Conservation (phyloP, 2,797 vertebrate species). For the Heterohyrax brucei region DNA sequence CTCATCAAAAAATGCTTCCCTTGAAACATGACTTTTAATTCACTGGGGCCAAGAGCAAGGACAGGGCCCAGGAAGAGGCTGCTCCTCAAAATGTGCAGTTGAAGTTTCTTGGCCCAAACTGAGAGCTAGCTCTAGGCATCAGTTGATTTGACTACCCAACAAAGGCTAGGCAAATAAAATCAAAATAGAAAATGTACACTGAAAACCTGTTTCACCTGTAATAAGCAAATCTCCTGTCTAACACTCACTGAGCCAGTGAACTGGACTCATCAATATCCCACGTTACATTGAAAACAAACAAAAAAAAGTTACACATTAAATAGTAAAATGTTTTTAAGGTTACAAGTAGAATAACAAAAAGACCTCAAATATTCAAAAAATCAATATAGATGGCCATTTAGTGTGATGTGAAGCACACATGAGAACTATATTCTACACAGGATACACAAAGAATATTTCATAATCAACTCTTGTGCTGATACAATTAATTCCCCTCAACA, state of each 20-base stretch:
- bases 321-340: constrained; percentile 37
- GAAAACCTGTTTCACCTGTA: neutral
- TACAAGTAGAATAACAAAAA: constrained; percentile 46
- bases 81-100: constrained; percentile 70
- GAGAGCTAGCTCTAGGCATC: neutral
- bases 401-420: neutral
- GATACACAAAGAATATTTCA: neutral
- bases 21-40: constrained; percentile 65
- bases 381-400: neutral
- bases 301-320: constrained; percentile 38
- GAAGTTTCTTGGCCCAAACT: neutral
- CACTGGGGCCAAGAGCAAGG: constrained; percentile 18
- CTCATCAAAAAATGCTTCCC: constrained; percentile 38
- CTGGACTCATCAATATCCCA: constrained; percentile 1
- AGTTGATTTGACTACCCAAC: constrained; percentile 50
- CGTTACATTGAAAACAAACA: neutral
- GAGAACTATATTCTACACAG: neutral
- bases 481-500: constrained; percentile 6
- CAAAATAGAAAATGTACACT: constrained; percentile 64
- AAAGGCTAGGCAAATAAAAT: constrained; percentile 38
- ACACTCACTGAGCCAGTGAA: constrained; percentile 5
- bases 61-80: constrained; percentile 56
- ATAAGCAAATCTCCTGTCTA: constrained; percentile 51
- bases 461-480: constrained; percentile 15
- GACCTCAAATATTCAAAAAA: constrained; percentile 48